Percentiles rank a stretch among this genome's conserved stretches.
These are phyloP conservation scores for Threskiornis aethiopicus DNA, from an alignment of 2,797 vertebrate species.

Conservation along the genomic window DNA sequence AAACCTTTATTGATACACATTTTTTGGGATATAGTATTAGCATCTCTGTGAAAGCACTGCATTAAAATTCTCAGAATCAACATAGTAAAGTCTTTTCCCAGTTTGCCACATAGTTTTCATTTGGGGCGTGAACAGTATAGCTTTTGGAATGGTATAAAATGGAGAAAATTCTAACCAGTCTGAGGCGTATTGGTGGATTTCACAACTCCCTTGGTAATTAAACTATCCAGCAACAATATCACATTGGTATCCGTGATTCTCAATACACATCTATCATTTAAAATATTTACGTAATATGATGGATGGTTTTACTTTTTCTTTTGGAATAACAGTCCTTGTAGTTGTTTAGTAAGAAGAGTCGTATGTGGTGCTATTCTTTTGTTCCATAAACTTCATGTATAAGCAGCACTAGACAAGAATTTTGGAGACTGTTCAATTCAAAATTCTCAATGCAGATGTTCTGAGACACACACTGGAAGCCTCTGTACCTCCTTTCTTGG, in stretches of 20 bases:
- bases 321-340: background rate
- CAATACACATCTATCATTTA: conserved; percentile 18
- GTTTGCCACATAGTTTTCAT: conserved; percentile 57
- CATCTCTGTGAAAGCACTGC: conserved; percentile 39
- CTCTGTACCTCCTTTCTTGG: background rate
- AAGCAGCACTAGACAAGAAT: background rate
- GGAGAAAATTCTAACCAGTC: conserved; percentile 37
- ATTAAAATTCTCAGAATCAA: conserved; percentile 58
- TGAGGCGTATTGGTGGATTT: conserved; percentile 38
- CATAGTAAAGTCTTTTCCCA: conserved; percentile 55
- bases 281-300: conserved; percentile 18
- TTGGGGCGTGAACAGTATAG: conserved; percentile 38
- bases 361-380: background rate
- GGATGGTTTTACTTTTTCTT: conserved; percentile 2
- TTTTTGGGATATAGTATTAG: conserved; percentile 47
- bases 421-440: background rate
- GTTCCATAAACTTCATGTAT: background rate
- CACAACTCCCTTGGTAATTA: conserved; percentile 51
- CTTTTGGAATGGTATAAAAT: conserved; percentile 55
- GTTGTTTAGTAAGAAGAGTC: background rate
- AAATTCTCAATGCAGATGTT: background rate
- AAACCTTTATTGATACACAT: conserved; percentile 24
- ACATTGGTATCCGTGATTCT: conserved; percentile 49
- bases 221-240: conserved; percentile 31
- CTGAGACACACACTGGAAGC: background rate